Percentiles rank a stretch among this genome's conserved stretches.
Conservation (phyloP, 2,888 invertebrate species). For the Germaria angustata region DNA sequence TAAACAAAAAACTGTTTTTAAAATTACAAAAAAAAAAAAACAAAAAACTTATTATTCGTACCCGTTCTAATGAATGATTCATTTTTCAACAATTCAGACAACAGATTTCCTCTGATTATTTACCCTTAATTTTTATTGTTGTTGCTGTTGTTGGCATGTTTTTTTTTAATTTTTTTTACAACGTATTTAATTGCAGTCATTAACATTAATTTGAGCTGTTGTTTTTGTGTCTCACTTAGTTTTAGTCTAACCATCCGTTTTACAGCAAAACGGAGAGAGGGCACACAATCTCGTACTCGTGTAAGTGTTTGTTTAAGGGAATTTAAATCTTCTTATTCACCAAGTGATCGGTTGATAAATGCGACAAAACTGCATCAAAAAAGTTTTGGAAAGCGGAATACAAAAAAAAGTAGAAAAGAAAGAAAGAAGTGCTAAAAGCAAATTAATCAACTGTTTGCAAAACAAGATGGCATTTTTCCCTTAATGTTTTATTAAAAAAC, state of each 20-base stretch:
- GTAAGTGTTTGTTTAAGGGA: not conserved
- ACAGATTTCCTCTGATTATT: conserved; percentile 52
- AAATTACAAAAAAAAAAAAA: not conserved
- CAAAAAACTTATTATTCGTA: conserved; percentile 9
- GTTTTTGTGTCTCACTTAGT: not conserved
- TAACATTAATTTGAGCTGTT: conserved; percentile 60
- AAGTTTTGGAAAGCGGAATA: not conserved
- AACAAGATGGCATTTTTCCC: conserved; percentile 48
- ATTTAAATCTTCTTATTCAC: conserved; percentile 41
- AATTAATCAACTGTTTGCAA: conserved; percentile 63
- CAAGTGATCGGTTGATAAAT: conserved; percentile 55
- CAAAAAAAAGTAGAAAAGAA: not conserved
- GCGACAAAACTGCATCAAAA: conserved; percentile 44
- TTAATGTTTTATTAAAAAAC: conserved; percentile 46
- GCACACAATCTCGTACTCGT: not conserved
- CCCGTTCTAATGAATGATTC: conserved; percentile 53
- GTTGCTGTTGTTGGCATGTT: conserved; percentile 16
- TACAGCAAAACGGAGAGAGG: not conserved
- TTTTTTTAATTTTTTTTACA: conserved; percentile 49
- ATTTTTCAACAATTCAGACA: conserved; percentile 53
- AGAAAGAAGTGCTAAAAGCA: conserved; percentile 62
- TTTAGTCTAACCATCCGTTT: not conserved
- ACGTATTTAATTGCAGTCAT: conserved; percentile 55
- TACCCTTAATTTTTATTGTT: not conserved
- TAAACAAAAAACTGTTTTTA: not conserved